Percentiles rank a stretch among this genome's conserved stretches.
phyloP scores from a whole-genome alignment of 2,113 vertebrate species.

The Gnathonemus echidnorhynchus region DNA sequence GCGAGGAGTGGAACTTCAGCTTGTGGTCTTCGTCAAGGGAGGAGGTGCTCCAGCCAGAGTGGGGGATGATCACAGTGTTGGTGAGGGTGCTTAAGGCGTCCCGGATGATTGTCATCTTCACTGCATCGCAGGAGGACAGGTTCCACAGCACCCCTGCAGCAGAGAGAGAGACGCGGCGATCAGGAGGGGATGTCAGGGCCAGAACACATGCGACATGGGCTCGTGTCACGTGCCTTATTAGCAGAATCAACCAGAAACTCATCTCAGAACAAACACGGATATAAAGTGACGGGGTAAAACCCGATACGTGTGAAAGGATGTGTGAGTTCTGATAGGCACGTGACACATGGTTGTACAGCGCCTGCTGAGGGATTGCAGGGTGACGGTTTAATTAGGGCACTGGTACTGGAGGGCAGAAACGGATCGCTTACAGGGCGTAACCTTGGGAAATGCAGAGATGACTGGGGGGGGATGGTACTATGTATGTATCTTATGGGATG shows the following conservation, averaged over 20 bases:
- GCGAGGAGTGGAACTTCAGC: conserved; percentile 92
- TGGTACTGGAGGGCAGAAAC: conserved; percentile 39
- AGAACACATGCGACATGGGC: background rate
- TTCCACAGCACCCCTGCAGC: conserved; percentile 90
- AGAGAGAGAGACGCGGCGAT: background rate
- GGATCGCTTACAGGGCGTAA: conserved; percentile 32
- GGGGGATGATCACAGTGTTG: conserved; percentile 94
- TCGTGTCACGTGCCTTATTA: background rate
- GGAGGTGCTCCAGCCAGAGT: conserved; percentile 92
- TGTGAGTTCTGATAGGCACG: conserved; percentile 36
- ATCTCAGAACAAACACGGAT: background rate
- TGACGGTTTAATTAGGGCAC: conserved; percentile 50
- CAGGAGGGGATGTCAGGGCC: too few relatives aligned
- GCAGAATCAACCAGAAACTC: background rate
- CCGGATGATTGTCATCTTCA: conserved; percentile 97
- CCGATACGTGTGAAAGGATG: conserved; percentile 30
- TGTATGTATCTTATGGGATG: background rate
- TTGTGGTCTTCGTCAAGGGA: conserved; percentile 94
- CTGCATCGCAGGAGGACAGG: conserved; percentile 87
- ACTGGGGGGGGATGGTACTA: too few relatives aligned
- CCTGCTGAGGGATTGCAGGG: conserved; percentile 47
- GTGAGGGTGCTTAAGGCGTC: conserved; percentile 88
- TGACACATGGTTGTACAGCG: conserved; percentile 38
- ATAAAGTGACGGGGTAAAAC: background rate
- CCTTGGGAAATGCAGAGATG: conserved; percentile 25